These are phyloP conservation scores for Caenorhabditis imperialis DNA, from an alignment of 2,888 invertebrate genomes.

Conservation along the genomic window DNA sequence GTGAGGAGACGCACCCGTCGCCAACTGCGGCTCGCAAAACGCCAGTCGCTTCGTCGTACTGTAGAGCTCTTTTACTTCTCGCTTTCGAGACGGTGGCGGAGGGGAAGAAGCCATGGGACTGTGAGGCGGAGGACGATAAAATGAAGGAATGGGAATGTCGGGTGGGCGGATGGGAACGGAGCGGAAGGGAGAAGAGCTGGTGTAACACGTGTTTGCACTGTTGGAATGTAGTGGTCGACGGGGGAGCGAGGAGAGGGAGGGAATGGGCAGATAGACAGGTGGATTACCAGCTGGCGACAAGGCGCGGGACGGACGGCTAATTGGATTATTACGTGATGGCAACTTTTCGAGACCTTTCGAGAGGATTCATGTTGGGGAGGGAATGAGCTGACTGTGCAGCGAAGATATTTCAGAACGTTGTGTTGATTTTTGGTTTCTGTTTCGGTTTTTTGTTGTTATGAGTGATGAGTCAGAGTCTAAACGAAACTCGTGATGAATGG, in stretches of 20 bases:
- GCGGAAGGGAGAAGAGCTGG: conserved; percentile 8
- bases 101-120: conserved; percentile 23
- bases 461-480: too few species aligned
- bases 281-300: conserved; percentile 26
- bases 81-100: conserved; percentile 24
- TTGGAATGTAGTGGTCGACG: conserved; percentile 11
- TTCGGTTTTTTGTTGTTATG: too few species aligned
- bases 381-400: too few species aligned
- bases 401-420: too few species aligned
- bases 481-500: too few species aligned
- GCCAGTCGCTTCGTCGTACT: conserved; percentile 58
- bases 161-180: conserved; percentile 5
- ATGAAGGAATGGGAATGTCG: conserved; percentile 38
- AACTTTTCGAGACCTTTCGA: too few species aligned
- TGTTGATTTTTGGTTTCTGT: too few species aligned
- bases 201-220: conserved; percentile 43
- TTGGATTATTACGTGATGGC: too few species aligned
- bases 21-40: conserved; percentile 56
- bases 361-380: too few species aligned
- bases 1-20: conserved; percentile 51
- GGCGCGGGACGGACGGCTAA: conserved; percentile 15
- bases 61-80: conserved; percentile 20
- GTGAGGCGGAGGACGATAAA: conserved; percentile 34
- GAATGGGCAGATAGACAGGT: conserved; percentile 13
- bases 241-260: not conserved